Conservation (phyloP, 1,140 invertebrate species). For the Mactra quadrangularis region DNA sequence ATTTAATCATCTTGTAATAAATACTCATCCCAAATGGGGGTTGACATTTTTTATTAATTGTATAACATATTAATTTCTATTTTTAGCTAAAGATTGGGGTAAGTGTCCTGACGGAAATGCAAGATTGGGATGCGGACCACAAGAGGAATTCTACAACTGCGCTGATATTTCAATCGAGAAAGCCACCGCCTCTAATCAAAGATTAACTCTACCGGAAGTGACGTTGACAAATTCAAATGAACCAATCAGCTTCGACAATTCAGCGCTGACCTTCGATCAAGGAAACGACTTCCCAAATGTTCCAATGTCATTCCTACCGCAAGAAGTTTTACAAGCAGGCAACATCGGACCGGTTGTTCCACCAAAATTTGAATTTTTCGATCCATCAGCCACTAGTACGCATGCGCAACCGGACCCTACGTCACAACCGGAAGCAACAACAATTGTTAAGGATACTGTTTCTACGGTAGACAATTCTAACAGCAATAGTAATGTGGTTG, state of each 20-base stretch:
- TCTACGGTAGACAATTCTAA: neutral
- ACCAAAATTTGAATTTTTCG: conserved; percentile 55
- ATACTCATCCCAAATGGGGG: no score
- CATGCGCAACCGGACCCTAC: neutral
- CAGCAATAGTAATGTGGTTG: conserved; percentile 26
- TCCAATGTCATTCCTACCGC: conserved; percentile 33
- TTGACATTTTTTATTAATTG: no score
- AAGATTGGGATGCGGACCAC: conserved; percentile 70
- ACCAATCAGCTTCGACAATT: conserved; percentile 5
- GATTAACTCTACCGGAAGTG: neutral
- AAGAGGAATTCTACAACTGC: conserved; percentile 77
- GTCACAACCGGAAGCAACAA: neutral
- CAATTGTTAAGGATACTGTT: neutral
- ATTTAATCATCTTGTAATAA: no score
- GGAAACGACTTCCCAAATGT: neutral
- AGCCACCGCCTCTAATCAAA: neutral
- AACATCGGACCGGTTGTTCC: conserved; percentile 43
- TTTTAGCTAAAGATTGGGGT: conserved; percentile 72
- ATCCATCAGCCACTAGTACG: neutral
- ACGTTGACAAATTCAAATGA: neutral
- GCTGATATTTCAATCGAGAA: conserved; percentile 72
- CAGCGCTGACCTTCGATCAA: neutral
- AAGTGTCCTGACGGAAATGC: conserved; percentile 65
- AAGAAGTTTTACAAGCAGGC: conserved; percentile 34
- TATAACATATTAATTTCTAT: no score